A percentile compares a stretch with the other conserved stretches of the same genome.
phyloP scores from a whole-genome alignment of 2,113 vertebrate genomes.

The Toxotes jaculatrix region DNA sequence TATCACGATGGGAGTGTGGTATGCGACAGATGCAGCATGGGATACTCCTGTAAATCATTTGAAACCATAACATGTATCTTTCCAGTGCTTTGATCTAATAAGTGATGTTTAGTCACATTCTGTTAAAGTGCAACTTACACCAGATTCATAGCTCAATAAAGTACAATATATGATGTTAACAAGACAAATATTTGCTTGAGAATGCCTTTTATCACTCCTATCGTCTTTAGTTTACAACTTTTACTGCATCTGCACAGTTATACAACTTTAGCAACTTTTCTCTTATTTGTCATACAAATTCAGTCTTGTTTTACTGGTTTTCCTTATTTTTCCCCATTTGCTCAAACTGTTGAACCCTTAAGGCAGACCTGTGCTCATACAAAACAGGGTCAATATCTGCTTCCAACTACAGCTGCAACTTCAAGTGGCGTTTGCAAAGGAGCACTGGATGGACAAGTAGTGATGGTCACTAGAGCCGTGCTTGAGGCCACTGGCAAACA shows the following conservation, averaged over 20 bases:
- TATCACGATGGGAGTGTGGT: background rate
- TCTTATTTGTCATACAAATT: background rate
- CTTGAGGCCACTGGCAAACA: slow-evolving; percentile 3
- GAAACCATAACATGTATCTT: background rate
- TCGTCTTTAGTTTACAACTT: background rate
- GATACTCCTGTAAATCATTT: background rate
- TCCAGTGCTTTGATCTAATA: background rate
- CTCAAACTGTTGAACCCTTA: slow-evolving; percentile 38
- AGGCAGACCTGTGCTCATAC: background rate
- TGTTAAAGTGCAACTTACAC: background rate
- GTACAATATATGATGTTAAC: background rate
- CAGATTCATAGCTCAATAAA: background rate
- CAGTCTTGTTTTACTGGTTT: slow-evolving; percentile 28
- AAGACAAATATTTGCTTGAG: background rate
- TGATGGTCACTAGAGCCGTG: background rate
- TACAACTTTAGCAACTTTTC: background rate
- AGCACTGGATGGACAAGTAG: slow-evolving; percentile 10
- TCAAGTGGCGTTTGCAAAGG: background rate
- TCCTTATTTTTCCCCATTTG: slow-evolving; percentile 25
- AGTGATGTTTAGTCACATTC: background rate
- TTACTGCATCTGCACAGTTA: background rate
- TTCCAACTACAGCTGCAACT: slow-evolving; percentile 18
- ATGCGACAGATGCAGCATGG: background rate
- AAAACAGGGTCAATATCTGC: slow-evolving; percentile 13
- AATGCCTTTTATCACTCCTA: background rate